These are phyloP conservation scores for Lasioglossum malachurum DNA, from an alignment of 2,888 invertebrate species.

Conservation along the genomic window DNA sequence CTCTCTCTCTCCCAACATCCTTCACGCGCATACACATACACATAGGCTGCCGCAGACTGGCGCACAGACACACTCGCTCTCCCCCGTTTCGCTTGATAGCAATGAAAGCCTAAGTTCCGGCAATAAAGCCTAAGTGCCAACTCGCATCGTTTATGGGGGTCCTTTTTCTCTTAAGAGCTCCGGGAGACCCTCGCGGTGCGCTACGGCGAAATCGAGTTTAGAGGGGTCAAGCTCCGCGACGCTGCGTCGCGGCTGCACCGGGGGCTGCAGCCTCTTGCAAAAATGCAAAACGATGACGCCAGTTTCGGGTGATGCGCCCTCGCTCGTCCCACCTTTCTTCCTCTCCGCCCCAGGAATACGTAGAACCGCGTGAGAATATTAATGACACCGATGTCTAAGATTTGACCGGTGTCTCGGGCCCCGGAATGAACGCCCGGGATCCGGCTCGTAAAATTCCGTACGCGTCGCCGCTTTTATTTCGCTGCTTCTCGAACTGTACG, in stretches of 20 bases:
- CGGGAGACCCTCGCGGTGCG: conserved; percentile 48
- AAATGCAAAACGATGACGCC: conserved; percentile 20
- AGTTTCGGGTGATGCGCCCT: background rate
- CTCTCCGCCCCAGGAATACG: background rate
- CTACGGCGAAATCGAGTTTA: conserved; percentile 68
- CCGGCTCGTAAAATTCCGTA: conserved; percentile 3
- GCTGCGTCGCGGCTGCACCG: background rate
- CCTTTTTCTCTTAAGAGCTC: conserved; percentile 61
- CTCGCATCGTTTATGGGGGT: conserved; percentile 67
- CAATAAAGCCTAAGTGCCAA: conserved; percentile 73
- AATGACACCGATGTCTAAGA: background rate
- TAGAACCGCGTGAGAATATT: conserved; percentile 19
- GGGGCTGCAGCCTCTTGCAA: conserved; percentile 13
- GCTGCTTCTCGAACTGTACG: background rate
- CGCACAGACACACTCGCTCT: background rate
- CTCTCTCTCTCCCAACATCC: background rate
- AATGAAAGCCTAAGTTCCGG: conserved; percentile 70
- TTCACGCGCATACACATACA: background rate
- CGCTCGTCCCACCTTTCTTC: background rate
- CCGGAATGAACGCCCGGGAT: background rate
- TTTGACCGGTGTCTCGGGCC: background rate
- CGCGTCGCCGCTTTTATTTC: background rate
- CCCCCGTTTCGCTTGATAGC: conserved; percentile 58
- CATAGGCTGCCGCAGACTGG: background rate
- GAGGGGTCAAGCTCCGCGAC: conserved; percentile 35